These are phyloP conservation scores for Rallus limicola DNA, from an alignment of 2,113 vertebrate genomes.

Conservation along the genomic window DNA sequence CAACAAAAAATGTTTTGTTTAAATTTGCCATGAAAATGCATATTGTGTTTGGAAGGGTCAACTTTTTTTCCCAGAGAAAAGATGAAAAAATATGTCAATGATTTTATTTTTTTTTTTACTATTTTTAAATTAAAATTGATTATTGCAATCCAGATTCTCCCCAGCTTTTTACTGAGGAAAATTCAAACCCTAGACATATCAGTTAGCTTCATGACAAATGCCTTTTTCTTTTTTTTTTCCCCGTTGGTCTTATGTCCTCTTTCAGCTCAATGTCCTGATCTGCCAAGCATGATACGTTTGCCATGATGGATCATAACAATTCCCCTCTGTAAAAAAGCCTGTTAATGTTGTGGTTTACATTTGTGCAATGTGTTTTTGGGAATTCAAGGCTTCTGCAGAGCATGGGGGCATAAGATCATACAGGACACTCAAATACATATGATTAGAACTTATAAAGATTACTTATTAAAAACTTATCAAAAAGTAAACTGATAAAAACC, in stretches of 20 bases:
- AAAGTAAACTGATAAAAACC: background rate
- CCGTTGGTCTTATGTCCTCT: background rate
- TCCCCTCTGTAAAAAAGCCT: background rate
- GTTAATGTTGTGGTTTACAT: background rate
- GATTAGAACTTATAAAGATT: background rate
- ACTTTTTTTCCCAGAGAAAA: background rate
- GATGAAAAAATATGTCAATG: background rate
- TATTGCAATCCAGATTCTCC: background rate
- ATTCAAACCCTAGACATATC: background rate
- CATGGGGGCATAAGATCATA: background rate
- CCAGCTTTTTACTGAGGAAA: background rate
- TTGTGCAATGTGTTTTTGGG: background rate
- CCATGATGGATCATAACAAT: background rate
- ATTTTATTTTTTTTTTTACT: background rate
- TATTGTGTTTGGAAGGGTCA: background rate
- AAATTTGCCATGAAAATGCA: background rate
- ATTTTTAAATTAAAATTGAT: background rate
- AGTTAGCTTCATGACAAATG: background rate
- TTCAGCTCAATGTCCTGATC: background rate
- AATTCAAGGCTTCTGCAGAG: background rate
- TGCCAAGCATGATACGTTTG: fast-evolving
- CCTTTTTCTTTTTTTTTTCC: background rate
- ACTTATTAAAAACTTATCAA: background rate
- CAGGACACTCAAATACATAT: background rate
- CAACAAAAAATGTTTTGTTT: background rate